These are phyloP conservation scores for Propithecus deckenii DNA, from an alignment of 2,797 vertebrate species.

Conservation along the genomic window DNA sequence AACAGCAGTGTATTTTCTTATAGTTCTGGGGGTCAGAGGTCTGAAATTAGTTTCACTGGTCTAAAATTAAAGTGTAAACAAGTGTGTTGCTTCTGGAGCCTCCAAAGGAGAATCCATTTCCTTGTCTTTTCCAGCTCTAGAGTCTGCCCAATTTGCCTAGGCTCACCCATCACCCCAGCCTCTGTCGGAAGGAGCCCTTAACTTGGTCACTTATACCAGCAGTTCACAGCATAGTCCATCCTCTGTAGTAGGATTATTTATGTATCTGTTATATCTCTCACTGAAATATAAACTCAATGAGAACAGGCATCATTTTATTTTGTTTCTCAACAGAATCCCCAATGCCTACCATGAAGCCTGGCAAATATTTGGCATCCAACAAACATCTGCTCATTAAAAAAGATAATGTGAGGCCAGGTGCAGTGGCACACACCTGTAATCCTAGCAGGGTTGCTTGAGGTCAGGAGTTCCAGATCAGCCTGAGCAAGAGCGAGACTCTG, in stretches of 20 bases:
- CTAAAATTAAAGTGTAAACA: neutral
- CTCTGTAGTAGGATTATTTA: neutral
- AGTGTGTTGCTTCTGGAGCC: neutral
- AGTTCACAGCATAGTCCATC: neutral
- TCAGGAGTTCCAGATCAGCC: neutral
- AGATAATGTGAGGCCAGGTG: neutral
- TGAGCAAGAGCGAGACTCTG: neutral
- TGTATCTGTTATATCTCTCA: neutral
- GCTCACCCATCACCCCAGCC: rapidly evolving
- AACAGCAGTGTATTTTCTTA: neutral
- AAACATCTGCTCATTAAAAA: neutral
- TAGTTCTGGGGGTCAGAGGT: neutral
- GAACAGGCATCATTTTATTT: neutral
- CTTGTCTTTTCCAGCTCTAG: neutral
- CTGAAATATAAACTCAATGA: neutral
- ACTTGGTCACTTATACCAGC: neutral
- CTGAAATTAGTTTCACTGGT: neutral
- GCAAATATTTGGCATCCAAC: neutral
- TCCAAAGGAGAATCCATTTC: neutral
- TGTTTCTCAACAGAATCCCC: neutral
- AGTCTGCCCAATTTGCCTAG: neutral
- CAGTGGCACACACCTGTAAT: neutral
- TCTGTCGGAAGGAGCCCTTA: neutral
- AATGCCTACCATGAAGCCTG: neutral
- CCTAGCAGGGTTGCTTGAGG: neutral